A percentile compares a stretch with the other conserved stretches of the same genome.
Evolutionary conservation across 2,797 vertebrate species (phyloP).

Genomic region (Gobio occitaniae): DNA sequence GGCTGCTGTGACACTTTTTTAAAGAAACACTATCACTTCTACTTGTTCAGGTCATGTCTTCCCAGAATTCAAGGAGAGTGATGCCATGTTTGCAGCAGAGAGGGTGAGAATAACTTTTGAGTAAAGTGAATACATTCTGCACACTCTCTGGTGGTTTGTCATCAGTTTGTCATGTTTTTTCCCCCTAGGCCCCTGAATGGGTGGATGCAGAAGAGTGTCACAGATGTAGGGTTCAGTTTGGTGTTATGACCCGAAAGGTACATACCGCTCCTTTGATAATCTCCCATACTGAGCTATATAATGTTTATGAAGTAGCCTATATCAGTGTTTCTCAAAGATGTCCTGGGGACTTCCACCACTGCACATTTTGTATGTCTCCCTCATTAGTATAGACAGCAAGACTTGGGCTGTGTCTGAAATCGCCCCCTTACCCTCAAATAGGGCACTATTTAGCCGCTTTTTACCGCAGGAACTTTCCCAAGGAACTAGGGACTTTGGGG

Average conservation of each 20-base stretch:
- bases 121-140: neutral
- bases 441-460: neutral
- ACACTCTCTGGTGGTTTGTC: neutral
- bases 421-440: neutral
- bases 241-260: constrained; percentile 97
- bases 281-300: neutral
- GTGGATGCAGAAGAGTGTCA: constrained; percentile 98
- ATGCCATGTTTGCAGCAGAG: constrained; percentile 98
- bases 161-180: neutral
- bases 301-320: neutral
- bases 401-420: neutral
- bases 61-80: constrained; percentile 98
- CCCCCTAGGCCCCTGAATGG: constrained; percentile 94
- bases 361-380: neutral
- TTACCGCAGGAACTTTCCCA: no score
- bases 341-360: neutral
- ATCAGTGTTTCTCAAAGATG: neutral
- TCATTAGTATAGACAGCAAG: neutral
- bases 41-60: constrained; percentile 87
- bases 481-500: no score
- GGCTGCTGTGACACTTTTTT: neutral
- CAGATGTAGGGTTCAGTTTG: constrained; percentile 96
- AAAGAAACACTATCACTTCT: neutral
- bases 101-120: constrained; percentile 80
- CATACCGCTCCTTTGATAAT: neutral